Evolutionary conservation across 2,888 invertebrate genomes (phyloP).

Genomic region (Microctonus aethiopoides): DNA sequence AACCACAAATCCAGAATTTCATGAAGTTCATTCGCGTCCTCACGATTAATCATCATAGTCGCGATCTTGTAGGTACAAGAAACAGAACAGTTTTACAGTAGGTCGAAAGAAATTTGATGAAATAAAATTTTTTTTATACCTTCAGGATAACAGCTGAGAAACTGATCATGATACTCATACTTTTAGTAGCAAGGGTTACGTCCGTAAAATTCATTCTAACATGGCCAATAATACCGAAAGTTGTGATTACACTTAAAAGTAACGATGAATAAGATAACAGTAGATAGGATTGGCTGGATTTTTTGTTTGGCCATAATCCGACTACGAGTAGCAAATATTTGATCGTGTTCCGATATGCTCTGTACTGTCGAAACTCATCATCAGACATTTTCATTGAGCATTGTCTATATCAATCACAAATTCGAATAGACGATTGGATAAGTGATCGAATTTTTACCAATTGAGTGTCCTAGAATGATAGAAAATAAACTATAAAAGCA

Average conservation of each 20-base stretch:
- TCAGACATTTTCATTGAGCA: constrained; percentile 13
- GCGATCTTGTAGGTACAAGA: constrained; percentile 1
- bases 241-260: neutral
- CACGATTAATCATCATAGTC: constrained; percentile 13
- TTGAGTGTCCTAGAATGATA: no score
- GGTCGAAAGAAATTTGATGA: no score
- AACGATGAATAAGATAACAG: neutral
- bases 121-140: neutral
- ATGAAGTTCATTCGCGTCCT: constrained; percentile 26
- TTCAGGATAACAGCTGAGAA: neutral
- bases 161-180: constrained; percentile 10
- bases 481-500: no score
- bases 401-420: no score
- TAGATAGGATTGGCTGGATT: constrained; percentile 5
- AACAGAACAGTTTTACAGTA: no score
- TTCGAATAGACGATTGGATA: no score
- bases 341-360: neutral
- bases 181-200: constrained; percentile 12
- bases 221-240: neutral
- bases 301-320: constrained; percentile 14
- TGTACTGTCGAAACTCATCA: constrained; percentile 2
- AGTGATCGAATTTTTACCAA: no score
- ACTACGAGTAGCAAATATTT: constrained; percentile 5
- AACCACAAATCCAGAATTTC: constrained; percentile 20
- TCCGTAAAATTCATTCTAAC: constrained; percentile 7